Conservation (phyloP, 1,140 invertebrate species). For the Drosophila watanabei region DNA sequence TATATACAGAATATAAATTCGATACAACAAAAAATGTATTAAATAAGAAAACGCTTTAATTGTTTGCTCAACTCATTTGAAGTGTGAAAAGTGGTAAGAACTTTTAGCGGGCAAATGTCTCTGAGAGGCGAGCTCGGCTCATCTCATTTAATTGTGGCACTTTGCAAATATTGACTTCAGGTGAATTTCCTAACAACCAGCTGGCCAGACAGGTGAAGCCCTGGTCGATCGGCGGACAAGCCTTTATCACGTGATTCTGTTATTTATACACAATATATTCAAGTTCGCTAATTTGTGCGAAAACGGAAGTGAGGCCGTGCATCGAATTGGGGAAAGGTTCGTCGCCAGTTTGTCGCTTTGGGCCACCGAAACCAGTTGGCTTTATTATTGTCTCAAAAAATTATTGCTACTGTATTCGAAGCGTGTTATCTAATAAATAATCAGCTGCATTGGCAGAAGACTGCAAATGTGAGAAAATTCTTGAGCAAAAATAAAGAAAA, state of each 20-base stretch:
- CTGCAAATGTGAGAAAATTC: conserved; percentile 18
- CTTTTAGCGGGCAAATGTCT: conserved; percentile 47
- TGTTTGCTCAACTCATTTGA: conserved; percentile 56
- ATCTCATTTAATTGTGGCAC: conserved; percentile 65
- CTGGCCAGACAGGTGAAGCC: conserved; percentile 47
- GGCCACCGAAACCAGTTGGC: conserved; percentile 41
- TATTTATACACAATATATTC: conserved; percentile 48
- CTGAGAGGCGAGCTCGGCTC: background rate
- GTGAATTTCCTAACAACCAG: conserved; percentile 57
- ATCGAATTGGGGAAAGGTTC: conserved; percentile 26
- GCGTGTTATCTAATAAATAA: conserved; percentile 26
- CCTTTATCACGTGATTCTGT: conserved; percentile 56
- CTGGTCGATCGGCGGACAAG: conserved; percentile 34
- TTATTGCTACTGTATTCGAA: conserved; percentile 3
- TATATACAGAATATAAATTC: conserved; percentile 19
- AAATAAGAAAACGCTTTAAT: conserved; percentile 30
- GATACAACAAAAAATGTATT: conserved; percentile 11
- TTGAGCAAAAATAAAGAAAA: background rate
- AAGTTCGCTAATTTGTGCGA: conserved; percentile 45
- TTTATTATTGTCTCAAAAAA: background rate
- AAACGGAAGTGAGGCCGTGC: conserved; percentile 45
- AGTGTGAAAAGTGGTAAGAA: conserved; percentile 68
- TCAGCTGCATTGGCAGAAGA: background rate
- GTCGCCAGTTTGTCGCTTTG: conserved; percentile 11
- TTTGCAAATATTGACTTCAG: conserved; percentile 56